Base-by-base conservation (phyloP, 2,888 invertebrate species). In the Tanytarsus gracilentus region DNA sequence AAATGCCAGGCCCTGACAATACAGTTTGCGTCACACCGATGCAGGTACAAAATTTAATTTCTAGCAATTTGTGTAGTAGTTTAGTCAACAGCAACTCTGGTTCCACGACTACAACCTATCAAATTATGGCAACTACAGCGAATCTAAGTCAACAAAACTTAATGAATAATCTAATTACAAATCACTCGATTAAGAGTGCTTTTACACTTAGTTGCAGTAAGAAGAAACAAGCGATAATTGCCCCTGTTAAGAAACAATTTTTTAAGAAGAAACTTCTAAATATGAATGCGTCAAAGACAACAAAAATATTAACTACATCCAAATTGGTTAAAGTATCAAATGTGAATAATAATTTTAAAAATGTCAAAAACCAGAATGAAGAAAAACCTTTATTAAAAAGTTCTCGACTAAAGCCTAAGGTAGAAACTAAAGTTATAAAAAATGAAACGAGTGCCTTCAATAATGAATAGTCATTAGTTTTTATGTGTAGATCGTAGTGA, bases 1-100 rank as follows among this genome's bases (percentile, higher is more conserved):
- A 87, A 65, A 83, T 83, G 67, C 78, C 81, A 55, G 80, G 79
- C 65, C 80, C 81, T 67, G 89, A 90, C 72, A 88, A 87, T 68
- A 84, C 84, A 50, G 86, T 90, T 68, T 89, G 89, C 77, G 84
- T 90, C 62, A 83, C 87, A 63, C 89, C 88, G 66, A 85, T 90
- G 76, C 88, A 88, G 81, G 88, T 90, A 74, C 84, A 73, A 69
- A 68, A 68, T 65, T 64, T 65, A 61, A 63, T 63, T 62, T 64
- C 65, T 62, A 67, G 62, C 64, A 67, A 66, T 64, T 64, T 63
- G 59, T 66, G 62, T 63, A 61, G 61, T 62, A 62, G 64, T 36
- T 64, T 63, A 64, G 30, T 23, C n/a, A 61, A 61, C 21, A 44
- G 44, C 23, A 52, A 44, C 18, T 26, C 48, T 3, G 53, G 18